Base-by-base conservation (phyloP, 2,797 vertebrate species). In the Melanitta fusca region DNA sequence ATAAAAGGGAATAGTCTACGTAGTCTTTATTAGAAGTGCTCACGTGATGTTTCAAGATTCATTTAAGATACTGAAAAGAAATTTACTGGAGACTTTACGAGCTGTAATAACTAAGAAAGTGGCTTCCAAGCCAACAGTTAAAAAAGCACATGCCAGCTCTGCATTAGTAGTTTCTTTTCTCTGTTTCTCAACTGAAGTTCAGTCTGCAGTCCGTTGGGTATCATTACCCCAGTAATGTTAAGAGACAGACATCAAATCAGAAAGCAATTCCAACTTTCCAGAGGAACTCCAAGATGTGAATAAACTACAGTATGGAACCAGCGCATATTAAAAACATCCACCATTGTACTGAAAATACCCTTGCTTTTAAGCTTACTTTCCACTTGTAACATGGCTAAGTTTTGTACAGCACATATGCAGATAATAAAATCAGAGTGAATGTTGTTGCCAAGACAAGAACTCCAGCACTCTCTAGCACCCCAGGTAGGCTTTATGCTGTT, bases 261-360 rank as follows among this genome's bases (percentile, higher is more conserved):
- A 91, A 82, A 94, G 82, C 80, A 95, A 96, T 83, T 91, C 92
- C 88, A 95, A 27, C 79, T 93, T 97, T 94, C 84, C 95, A 93
- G 79, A 94, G 86, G 75, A 95, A 91, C 79, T 91, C 83, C 2
- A 6, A 2, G 0, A 93, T 62, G 69, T 85, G 91, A 94, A 93
- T 87, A 88, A 93, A 89, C 91, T 66, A 19, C 0, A 83, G 64
- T 6, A 80, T 62, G 45, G 90, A 92, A 92, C 1, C 7, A 88
- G 79, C 49, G 83, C 88, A 96, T 90, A 96, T 95, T 95, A 95
- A 95, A 97, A 96, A 96, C 95, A 96, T 95, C 94, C 96, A 97
- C 90, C 1, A 0, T 18, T 77, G 62, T 70, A 88, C 92, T 75
- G 79, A 87, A 92, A 95, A 85, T 80, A 79, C 72, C 65, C 79